These are phyloP conservation scores for Medauroidea extradentata DNA, from an alignment of 1,140 invertebrate genomes.

Conservation along the genomic window DNA sequence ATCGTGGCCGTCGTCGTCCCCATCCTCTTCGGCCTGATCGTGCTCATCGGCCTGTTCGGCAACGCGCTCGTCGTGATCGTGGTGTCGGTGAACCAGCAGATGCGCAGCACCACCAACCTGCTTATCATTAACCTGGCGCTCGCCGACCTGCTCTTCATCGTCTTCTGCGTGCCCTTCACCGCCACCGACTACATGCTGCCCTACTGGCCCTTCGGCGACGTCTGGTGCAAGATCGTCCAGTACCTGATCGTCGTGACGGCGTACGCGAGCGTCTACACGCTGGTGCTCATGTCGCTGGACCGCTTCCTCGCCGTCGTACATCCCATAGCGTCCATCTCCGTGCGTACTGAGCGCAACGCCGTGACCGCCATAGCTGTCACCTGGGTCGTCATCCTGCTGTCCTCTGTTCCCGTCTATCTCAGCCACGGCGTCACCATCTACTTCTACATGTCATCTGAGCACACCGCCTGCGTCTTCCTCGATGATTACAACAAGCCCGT, in stretches of 20 bases:
- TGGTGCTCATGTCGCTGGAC: constrained; percentile 93
- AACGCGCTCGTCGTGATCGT: constrained; percentile 70
- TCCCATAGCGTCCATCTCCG: constrained; percentile 85
- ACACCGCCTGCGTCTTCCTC: constrained; percentile 61
- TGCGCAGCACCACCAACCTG: constrained; percentile 90
- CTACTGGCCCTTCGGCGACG: constrained; percentile 85
- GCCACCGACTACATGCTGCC: constrained; percentile 82
- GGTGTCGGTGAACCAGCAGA: constrained; percentile 79
- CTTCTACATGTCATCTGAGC: constrained; percentile 52
- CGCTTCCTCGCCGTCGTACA: constrained; percentile 93
- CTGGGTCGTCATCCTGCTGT: constrained; percentile 76
- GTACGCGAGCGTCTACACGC: constrained; percentile 88
- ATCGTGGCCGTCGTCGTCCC: constrained; percentile 71
- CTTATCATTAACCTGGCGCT: constrained; percentile 84
- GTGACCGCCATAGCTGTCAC: constrained; percentile 68
- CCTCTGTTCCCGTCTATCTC: constrained; percentile 69
- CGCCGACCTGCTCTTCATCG: constrained; percentile 90
- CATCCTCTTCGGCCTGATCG: constrained; percentile 82
- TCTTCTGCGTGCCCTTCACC: constrained; percentile 94
- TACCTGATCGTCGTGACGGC: constrained; percentile 84
- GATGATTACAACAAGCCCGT: constrained; percentile 63
- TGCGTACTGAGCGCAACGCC: constrained; percentile 82
- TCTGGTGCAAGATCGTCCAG: constrained; percentile 87
- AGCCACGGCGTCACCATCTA: constrained; percentile 74
- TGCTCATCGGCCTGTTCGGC: constrained; percentile 80